A percentile compares a stretch with the other conserved stretches of the same genome.
Conservation (phyloP, 2,888 invertebrate genomes). For the Flexamia atlantica region DNA sequence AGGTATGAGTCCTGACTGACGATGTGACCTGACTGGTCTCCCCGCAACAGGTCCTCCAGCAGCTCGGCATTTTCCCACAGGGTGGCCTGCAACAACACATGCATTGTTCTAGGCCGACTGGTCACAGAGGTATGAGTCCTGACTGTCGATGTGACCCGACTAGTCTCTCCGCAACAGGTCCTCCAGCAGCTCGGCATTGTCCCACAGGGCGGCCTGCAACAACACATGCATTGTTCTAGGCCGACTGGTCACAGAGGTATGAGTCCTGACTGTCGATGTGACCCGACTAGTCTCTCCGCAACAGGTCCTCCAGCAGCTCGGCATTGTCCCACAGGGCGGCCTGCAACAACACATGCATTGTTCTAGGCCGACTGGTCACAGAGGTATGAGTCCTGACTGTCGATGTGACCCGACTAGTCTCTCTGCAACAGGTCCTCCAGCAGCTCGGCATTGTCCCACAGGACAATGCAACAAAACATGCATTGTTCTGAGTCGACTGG, state of each 20-base stretch:
- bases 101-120: no score
- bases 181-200: constrained; percentile 90
- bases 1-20: constrained; percentile 86
- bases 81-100: constrained; percentile 80
- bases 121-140: constrained; percentile 86
- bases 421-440: constrained; percentile 86
- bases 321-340: constrained; percentile 95
- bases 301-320: constrained; percentile 88
- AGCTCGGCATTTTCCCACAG: constrained; percentile 94
- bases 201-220: constrained; percentile 89
- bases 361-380: no score
- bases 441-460: constrained; percentile 94
- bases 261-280: constrained; percentile 85
- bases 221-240: no score
- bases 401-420: constrained; percentile 81
- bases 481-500: no score
- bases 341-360: constrained; percentile 74
- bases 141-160: constrained; percentile 81
- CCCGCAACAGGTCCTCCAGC: constrained; percentile 85
- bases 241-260: no score
- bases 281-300: constrained; percentile 81
- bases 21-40: constrained; percentile 81
- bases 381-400: constrained; percentile 86
- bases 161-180: constrained; percentile 86
- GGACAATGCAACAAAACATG: constrained; percentile 76